A percentile compares a stretch with the other conserved stretches of the same genome.
Conservation (phyloP, 2,113 vertebrate genomes). For the Gasterosteus aculeatus region DNA sequence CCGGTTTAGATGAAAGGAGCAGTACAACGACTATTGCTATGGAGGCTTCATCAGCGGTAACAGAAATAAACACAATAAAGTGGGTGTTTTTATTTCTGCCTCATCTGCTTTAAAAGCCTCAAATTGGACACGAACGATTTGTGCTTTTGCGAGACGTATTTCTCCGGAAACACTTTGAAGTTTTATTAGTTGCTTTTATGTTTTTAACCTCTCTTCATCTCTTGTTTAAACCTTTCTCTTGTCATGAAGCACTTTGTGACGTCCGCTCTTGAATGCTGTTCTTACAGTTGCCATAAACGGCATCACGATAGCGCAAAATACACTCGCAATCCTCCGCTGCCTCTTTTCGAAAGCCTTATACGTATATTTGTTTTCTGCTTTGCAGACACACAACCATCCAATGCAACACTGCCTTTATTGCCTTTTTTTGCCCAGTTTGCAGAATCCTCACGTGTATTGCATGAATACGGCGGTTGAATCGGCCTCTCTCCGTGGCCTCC, state of each 20-base stretch:
- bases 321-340: not conserved
- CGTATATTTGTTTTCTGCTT: not conserved
- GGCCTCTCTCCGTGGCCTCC: conserved; percentile 31
- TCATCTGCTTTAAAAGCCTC: not conserved
- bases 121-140: not conserved
- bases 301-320: not conserved
- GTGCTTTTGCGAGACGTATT: not conserved
- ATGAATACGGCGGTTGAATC: not conserved
- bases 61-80: not conserved
- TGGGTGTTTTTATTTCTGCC: not conserved
- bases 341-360: not conserved
- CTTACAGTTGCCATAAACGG: not conserved
- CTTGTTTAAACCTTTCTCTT: too few relatives aligned
- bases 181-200: not conserved
- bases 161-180: not conserved
- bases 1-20: not conserved
- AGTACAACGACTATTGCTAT: not conserved
- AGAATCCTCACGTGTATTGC: not conserved
- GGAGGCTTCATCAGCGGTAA: not conserved
- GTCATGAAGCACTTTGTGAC: too few relatives aligned
- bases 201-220: not conserved
- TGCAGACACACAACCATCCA: not conserved
- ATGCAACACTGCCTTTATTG: not conserved
- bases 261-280: too few relatives aligned
- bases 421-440: too few relatives aligned